Evolutionary conservation across 2,888 invertebrate genomes (phyloP).

Genomic region (Chrysolina oricalcia): DNA sequence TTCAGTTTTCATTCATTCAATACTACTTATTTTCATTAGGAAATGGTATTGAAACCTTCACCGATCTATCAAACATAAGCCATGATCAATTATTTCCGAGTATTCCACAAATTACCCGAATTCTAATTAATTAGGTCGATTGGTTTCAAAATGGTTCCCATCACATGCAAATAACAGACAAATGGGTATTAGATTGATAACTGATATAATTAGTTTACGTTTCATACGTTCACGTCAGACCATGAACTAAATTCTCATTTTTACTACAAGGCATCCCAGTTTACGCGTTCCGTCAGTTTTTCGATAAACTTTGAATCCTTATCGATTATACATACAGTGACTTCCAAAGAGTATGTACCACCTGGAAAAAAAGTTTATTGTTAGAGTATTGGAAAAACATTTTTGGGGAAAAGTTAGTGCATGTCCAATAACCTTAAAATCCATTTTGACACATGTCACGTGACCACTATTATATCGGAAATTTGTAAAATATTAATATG

Average conservation of each 20-base stretch:
- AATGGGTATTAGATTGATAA: neutral
- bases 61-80: neutral
- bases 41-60: neutral
- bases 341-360: too few relatives aligned
- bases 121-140: constrained; percentile 3
- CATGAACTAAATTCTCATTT: neutral
- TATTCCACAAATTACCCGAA: neutral
- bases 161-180: neutral
- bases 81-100: neutral
- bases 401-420: too few relatives aligned
- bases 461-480: too few relatives aligned
- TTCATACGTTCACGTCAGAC: neutral
- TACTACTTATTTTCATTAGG: neutral
- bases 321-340: too few relatives aligned
- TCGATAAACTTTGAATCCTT: too few relatives aligned
- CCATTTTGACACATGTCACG: too few relatives aligned
- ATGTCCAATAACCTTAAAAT: too few relatives aligned
- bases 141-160: neutral
- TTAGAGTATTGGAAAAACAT: too few relatives aligned
- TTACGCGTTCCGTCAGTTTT: neutral
- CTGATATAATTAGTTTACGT: neutral
- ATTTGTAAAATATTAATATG: too few relatives aligned
- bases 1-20: too few relatives aligned
- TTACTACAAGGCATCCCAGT: neutral
- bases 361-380: too few relatives aligned